Evolutionary conservation across 2,797 vertebrate genomes (phyloP), one percentile per base, ranked within the genome.

Genomic region (Muraenolepis orangiensis): DNA sequence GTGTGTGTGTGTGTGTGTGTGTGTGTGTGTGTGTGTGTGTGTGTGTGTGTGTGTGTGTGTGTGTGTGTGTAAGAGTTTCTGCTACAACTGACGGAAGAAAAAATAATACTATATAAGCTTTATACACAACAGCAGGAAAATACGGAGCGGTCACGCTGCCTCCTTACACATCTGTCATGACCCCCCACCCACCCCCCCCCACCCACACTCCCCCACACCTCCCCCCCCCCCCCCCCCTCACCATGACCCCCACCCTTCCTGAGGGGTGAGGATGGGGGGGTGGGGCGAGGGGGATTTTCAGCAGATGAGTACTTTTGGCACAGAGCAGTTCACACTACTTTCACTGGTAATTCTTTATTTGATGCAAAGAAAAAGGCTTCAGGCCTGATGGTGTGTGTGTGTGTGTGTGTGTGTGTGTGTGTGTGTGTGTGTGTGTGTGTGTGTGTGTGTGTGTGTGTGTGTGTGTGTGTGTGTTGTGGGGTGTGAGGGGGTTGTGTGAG

Each of bases 231-330:
- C 18, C 42, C 18, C 18, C 16, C 42, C 18, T 14, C 42, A 0
- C 42, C 42, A 20, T 14, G 14, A 46, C 16, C 42, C 18, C 16
- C 42, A 18, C 14, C 42, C 42, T 40, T 40, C 38, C 38, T 40
- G 38, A 40, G 38, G 38, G 38, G 16, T 2, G 38, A 40, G 38
- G 12, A 40, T 2, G 16, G 12, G 38, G 38, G 38, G 38, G 3
- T 11, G n/a, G n/a, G n/a, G 38, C 12, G 38, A 14, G 38, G 72
- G 72, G 87, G 84, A 80, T 74, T 76, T 80, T 77, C 75, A 84
- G 86, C 85, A 86, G 83, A 86, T 82, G 84, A 85, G 82, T 75
- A 74, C 80, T 75, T 83, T 71, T 74, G 68, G 78, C 38, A 40
- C 72, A 84, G 78, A 81, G 42, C 64, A 74, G 78, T 78, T 72